These are phyloP conservation scores for Lepidurus apus DNA, from an alignment of 1,140 invertebrate genomes.

Conservation along the genomic window DNA sequence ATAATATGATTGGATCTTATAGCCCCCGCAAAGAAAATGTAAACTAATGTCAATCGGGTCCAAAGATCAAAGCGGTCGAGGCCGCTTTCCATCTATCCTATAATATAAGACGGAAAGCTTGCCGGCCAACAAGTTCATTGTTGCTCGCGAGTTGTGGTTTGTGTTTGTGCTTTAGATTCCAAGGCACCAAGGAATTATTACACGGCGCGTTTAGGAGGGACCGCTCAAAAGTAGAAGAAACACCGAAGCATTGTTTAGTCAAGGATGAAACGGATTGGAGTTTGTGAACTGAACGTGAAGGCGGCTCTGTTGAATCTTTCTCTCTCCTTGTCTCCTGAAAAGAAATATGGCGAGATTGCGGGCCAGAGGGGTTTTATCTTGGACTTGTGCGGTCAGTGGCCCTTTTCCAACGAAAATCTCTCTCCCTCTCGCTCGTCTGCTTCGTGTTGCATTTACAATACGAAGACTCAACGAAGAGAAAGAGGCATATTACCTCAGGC, in stretches of 20 bases:
- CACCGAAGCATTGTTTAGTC: neutral
- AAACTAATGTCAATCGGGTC: no score
- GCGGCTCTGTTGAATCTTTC: neutral
- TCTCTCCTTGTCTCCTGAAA: neutral
- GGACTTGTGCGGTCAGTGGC: neutral
- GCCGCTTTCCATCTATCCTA: no score
- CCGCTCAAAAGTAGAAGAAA: neutral
- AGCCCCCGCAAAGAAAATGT: no score
- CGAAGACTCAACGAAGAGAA: neutral
- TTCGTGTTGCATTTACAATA: slow-evolving; percentile 6
- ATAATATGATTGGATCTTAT: no score
- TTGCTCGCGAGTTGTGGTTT: neutral
- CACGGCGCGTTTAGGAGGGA: neutral
- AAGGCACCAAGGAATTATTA: neutral
- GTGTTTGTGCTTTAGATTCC: neutral
- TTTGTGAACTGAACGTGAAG: neutral
- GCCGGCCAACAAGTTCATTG: no score
- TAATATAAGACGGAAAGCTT: no score
- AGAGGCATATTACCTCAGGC: neutral
- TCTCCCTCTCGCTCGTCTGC: neutral
- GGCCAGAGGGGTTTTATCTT: slow-evolving; percentile 10
- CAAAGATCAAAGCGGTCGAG: no score
- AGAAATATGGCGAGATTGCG: slow-evolving; percentile 14
- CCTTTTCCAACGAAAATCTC: neutral
- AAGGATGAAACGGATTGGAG: neutral